Base-by-base conservation (phyloP, 1,140 invertebrate genomes). In the Zaprionus tsacasi region DNA sequence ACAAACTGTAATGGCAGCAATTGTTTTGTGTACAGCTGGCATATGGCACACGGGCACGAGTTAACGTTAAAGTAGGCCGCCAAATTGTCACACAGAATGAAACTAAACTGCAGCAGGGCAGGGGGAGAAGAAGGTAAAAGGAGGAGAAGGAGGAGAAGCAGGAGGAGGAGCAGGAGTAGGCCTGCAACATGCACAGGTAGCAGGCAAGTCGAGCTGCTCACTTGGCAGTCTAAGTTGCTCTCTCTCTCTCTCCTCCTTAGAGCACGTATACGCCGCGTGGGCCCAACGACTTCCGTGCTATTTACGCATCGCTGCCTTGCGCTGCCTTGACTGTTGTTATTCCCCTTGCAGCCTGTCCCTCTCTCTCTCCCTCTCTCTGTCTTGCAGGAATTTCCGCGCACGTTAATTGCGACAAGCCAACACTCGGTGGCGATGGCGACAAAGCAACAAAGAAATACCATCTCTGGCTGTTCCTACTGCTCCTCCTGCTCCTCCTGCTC, bases 1-100 rank as follows among this genome's bases (percentile, higher is more conserved):
- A 88, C 85, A 88, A 88, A 88, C 85, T 88, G 85, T 88, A 88
- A 88, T 88, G 69, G 81, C 85, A 85, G 81, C 85, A 88, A 88
- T 88, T 89, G 85, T 88, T 88, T 88, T 70, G 74, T 74, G 63
- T 48, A 68, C 60, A 50, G 54, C 70, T 63, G 65, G 69, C 74
- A 77, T 74, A 70, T 69, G 80, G 81, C 80, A 82, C 77, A 82
- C 25, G 80, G 80, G 81, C 80, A 82, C 77, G 79, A 12, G 80
- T 67, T 60, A 80, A 88, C 80, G 76, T 63, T 76, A 88, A 87
- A 87, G 76, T 89, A 88, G 83, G 83, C 83, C 81, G 85, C 81
- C 82, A 76, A 82, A 72, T 88, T 88, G 85, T 78, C 81, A 75
- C 79, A 71, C 65, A 38, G 65, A 68, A 71, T 13, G 43, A 27